These are phyloP conservation scores for Melitaea cinxia DNA, from an alignment of 1,140 invertebrate species.

Conservation along the genomic window DNA sequence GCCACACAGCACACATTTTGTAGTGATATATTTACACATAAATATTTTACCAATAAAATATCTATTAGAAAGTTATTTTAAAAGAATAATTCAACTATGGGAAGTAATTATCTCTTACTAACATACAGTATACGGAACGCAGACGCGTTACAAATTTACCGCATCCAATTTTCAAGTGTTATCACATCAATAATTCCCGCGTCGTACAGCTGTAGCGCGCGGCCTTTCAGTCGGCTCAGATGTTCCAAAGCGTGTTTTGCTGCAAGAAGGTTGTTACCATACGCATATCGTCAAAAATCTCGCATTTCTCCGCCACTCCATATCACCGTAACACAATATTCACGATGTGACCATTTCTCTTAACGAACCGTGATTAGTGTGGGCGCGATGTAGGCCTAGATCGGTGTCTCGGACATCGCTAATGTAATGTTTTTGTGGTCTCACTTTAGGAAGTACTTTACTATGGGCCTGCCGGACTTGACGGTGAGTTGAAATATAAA, in stretches of 20 bases:
- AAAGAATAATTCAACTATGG: no score
- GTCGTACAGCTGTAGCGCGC: constrained; percentile 37
- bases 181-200: constrained; percentile 24
- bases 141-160: constrained; percentile 29
- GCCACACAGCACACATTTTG: no score
- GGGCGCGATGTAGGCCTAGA: constrained; percentile 27
- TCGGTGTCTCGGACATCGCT: constrained; percentile 5
- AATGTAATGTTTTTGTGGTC: constrained; percentile 71
- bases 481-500: constrained; percentile 57
- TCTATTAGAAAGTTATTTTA: no score
- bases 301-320: background rate
- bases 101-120: background rate
- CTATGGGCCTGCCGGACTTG: constrained; percentile 72
- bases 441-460: constrained; percentile 56
- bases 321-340: constrained; percentile 16
- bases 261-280: constrained; percentile 64
- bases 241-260: constrained; percentile 72
- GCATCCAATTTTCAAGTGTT: constrained; percentile 35
- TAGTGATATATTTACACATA: no score
- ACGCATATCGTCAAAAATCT: constrained; percentile 5
- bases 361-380: constrained; percentile 36
- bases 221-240: constrained; percentile 57
- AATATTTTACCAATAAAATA: no score
- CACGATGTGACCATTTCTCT: constrained; percentile 40
- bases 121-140: background rate